Evolutionary conservation across 2,888 invertebrate species (phyloP).

Genomic region (Luperina testacea): DNA sequence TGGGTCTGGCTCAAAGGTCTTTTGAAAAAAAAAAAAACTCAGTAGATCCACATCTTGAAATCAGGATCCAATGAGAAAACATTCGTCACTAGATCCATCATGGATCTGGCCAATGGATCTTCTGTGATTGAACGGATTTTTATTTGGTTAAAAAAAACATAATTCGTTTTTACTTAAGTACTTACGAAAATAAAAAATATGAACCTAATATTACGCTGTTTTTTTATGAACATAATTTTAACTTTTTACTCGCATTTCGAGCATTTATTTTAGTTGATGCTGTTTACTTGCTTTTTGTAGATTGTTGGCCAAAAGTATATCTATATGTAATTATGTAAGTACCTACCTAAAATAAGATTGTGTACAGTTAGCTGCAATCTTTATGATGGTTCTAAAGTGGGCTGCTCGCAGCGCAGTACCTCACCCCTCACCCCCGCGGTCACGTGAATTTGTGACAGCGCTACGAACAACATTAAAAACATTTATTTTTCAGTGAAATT

Average conservation of each 20-base stretch:
- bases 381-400: not conserved
- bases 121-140: too few relatives aligned
- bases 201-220: not conserved
- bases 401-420: not conserved
- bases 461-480: slow-evolving; percentile 1
- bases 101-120: too few relatives aligned
- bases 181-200: slow-evolving; percentile 5
- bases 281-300: not conserved
- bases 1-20: too few relatives aligned
- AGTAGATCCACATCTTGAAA: too few relatives aligned
- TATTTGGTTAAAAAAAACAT: not conserved
- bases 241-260: not conserved
- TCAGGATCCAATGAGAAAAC: too few relatives aligned
- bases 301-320: not conserved
- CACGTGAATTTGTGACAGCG: not conserved
- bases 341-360: not conserved
- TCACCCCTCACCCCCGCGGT: not conserved
- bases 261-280: not conserved
- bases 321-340: too few relatives aligned
- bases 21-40: too few relatives aligned
- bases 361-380: not conserved
- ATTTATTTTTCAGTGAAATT: slow-evolving; percentile 35
- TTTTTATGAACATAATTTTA: not conserved
- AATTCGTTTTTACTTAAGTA: not conserved
- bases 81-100: too few relatives aligned